A percentile compares a stretch with the other conserved stretches of the same genome.
Conservation (phyloP, 2,888 invertebrate genomes). For the Cenopis cana region DNA sequence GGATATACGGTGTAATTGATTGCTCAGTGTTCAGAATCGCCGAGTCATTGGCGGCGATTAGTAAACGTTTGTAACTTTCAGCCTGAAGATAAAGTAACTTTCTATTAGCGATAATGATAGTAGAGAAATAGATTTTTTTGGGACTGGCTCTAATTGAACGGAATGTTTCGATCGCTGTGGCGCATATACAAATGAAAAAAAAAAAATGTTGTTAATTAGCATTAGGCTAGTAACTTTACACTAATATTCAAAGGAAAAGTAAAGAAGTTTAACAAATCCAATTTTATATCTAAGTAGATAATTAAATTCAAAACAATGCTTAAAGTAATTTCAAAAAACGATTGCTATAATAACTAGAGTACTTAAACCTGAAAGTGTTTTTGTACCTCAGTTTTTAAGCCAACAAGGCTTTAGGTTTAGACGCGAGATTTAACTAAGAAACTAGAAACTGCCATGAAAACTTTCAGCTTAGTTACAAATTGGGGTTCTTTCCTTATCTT, state of each 20-base stretch:
- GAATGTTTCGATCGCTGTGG: background rate
- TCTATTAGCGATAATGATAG: conserved; percentile 24
- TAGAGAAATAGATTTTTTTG: conserved; percentile 2
- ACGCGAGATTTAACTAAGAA: conserved; percentile 59
- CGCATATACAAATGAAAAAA: background rate
- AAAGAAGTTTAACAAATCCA: too few species aligned
- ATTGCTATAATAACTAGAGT: background rate
- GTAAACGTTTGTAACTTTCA: conserved; percentile 36
- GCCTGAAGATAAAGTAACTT: conserved; percentile 32
- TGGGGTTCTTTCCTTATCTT: conserved; percentile 59
- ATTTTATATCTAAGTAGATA: too few species aligned
- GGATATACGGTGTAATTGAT: conserved; percentile 40
- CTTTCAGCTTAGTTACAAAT: conserved; percentile 67
- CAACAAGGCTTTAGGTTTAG: conserved; percentile 5
- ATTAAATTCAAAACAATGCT: too few species aligned
- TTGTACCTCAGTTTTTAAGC: conserved; percentile 8
- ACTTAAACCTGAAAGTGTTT: background rate
- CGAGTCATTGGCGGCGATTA: conserved; percentile 40
- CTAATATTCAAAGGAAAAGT: background rate
- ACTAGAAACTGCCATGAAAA: conserved; percentile 68
- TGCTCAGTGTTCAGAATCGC: conserved; percentile 35
- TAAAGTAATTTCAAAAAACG: background rate
- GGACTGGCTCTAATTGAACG: background rate
- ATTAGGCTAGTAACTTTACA: background rate
- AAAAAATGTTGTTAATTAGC: background rate